Evolutionary conservation across 1,140 invertebrate species (phyloP).

Genomic region (Ganaspis sp.): DNA sequence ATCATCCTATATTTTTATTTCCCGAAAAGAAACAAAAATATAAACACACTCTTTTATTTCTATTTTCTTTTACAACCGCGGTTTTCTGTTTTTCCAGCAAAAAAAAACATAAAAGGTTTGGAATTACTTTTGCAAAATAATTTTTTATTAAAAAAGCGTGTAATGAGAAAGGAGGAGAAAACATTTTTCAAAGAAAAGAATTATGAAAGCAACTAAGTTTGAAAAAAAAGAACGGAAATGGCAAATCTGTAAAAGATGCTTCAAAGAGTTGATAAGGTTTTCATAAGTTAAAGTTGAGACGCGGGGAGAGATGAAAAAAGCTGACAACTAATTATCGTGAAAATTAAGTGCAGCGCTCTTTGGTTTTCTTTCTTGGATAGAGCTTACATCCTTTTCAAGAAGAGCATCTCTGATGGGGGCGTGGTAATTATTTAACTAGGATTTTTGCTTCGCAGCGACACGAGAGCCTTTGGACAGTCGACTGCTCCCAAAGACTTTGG

Average conservation of each 20-base stretch:
- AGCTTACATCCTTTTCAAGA: conserved; percentile 17
- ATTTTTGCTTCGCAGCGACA: conserved; percentile 52
- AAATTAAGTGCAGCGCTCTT: conserved; percentile 43
- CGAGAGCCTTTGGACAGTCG: conserved; percentile 48
- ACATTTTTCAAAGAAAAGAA: not conserved
- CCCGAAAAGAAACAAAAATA: no score
- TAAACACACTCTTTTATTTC: no score
- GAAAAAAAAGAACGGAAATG: not conserved
- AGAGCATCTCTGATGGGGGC: not conserved
- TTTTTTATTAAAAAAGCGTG: no score
- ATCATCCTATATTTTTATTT: no score
- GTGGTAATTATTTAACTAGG: conserved; percentile 62
- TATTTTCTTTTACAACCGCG: no score
- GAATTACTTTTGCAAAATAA: no score
- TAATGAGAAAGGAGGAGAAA: not conserved
- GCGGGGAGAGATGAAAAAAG: conserved; percentile 19
- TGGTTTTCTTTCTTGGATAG: not conserved
- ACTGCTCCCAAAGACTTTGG: conserved; percentile 3
- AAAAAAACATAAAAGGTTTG: no score
- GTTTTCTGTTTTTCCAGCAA: no score
- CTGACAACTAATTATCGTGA: conserved; percentile 48
- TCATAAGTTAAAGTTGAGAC: conserved; percentile 20
- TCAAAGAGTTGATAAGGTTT: not conserved
- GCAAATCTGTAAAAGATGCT: not conserved
- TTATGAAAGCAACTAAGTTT: not conserved